Base-by-base conservation (phyloP, 2,797 vertebrate species). In the Florisuga fusca region DNA sequence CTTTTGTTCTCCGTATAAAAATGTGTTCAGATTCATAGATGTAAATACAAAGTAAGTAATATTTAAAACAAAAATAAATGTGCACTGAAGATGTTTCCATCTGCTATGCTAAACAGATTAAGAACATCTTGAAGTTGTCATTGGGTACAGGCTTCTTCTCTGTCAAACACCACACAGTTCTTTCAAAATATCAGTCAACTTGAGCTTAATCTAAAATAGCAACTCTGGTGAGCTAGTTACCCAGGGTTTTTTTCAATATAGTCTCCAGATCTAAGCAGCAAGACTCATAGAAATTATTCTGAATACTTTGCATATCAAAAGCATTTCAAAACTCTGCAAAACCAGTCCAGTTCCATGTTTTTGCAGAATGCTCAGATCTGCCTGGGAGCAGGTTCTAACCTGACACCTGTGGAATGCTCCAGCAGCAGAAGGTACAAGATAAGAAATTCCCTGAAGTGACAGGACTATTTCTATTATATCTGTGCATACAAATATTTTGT, bases 341-440 rank as follows among this genome's bases (percentile, higher is more conserved):
- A 85, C 9, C 38, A 62, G 38, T 7, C 55, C 48, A 82, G 67
- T 80, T 82, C 22, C 0, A 0, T 21, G 3, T 20, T 83, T 71
- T 11, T 16, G 38, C 29, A n/a, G 54, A 78, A 53, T 8, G 5
- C 27, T 67, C 23, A 36, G 64, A 27, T 23, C 61, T 51, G 64
- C 68, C 61, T 48, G 57, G 84, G 78, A 92, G 34, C 61, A 41
- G 46, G 64, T 74, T 95, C 81, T 93, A 87, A 69, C 89, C 16
- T 3, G n/a, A 89, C 94, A 93, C 79, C 92, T 95, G 91, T 71
- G 89, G 94, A 95, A 96, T 57, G 66, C 41, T 81, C 82, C n/a
- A 31, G 69, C 81, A 93, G 58, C 91, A 72, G 33, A 27, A 21
- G 10, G 61, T 29, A 78, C 50, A 57, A 78, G 68, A 91, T 68